phyloP scores from a whole-genome alignment of 2,113 vertebrate species.

The Lepisosteus osseus region DNA sequence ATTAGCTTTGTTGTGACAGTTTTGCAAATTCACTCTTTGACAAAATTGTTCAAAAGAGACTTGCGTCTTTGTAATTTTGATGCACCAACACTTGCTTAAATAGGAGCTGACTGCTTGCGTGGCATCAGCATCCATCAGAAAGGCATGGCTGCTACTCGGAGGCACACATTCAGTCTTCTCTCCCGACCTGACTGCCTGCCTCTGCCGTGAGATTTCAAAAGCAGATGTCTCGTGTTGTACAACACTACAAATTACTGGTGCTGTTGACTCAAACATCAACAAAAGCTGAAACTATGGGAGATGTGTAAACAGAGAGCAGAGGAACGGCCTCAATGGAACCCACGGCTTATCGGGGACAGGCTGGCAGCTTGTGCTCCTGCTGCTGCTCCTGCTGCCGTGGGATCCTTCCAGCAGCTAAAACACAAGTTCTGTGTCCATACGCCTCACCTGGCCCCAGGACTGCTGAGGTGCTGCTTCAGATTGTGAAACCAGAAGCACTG shows the following conservation, averaged over 20 bases:
- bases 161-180: background rate
- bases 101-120: background rate
- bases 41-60: background rate
- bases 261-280: constrained; percentile 37
- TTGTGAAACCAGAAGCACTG: too few relatives aligned
- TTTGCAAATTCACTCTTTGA: background rate
- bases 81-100: too few relatives aligned
- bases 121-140: background rate
- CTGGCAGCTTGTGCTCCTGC: too few relatives aligned
- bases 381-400: background rate
- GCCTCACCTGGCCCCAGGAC: too few relatives aligned
- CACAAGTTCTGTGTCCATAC: too few relatives aligned
- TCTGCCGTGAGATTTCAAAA: constrained; percentile 24
- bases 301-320: constrained; percentile 25
- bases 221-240: constrained; percentile 37
- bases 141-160: background rate
- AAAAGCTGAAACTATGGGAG: constrained; percentile 27
- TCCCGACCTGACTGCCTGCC: constrained; percentile 26
- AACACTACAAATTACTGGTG: constrained; percentile 29
- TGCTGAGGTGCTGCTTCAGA: too few relatives aligned
- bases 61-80: too few relatives aligned
- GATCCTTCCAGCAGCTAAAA: background rate
- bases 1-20: background rate
- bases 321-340: background rate
- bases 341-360: too few relatives aligned